phyloP scores from a whole-genome alignment of 37 sponge, comb jelly and placozoan genomes.

The Oscarella lobularis region DNA sequence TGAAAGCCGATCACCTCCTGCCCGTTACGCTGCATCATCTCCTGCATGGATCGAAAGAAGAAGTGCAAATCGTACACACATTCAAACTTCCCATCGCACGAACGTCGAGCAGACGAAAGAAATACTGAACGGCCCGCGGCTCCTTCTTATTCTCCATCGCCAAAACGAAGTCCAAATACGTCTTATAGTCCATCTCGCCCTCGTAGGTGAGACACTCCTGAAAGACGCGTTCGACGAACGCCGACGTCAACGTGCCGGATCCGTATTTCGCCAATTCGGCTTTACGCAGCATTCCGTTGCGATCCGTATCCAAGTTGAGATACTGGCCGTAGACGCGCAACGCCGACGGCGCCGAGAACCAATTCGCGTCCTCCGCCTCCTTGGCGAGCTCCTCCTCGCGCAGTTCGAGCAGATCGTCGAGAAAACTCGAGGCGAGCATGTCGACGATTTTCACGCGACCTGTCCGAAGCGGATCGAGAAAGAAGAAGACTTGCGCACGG shows the following conservation, averaged over 20 bases:
- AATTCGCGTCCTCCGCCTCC: constrained; percentile 75
- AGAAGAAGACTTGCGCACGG: constrained; percentile 96
- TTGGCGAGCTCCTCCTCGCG: constrained; percentile 82
- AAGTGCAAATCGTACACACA: constrained; percentile 75
- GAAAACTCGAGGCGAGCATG: constrained; percentile 82
- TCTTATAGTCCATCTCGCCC: constrained; percentile 98
- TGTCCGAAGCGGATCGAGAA: constrained; percentile 86
- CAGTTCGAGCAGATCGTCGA: constrained; percentile 79
- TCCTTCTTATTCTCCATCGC: constrained; percentile 91
- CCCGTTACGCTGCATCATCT: constrained; percentile 53
- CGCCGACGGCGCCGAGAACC: constrained; percentile 95
- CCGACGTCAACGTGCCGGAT: constrained; percentile 71
- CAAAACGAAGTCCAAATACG: constrained; percentile 93
- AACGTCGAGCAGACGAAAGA: constrained; percentile 85
- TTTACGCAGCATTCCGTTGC: constrained; percentile 94
- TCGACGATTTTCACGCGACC: constrained; percentile 85
- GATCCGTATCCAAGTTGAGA: constrained; percentile 81
- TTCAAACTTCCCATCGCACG: constrained; percentile 26
- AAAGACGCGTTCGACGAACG: constrained; percentile 85
- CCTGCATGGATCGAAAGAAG: constrained; percentile 87
- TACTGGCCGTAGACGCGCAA: constrained; percentile 96
- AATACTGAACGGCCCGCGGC: constrained; percentile 79
- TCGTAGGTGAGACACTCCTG: constrained; percentile 98
- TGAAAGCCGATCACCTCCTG: constrained; percentile 83
- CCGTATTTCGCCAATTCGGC: constrained; percentile 66